Evolutionary conservation across 2,797 vertebrate genomes (phyloP).

Genomic region (Columba guinea): DNA sequence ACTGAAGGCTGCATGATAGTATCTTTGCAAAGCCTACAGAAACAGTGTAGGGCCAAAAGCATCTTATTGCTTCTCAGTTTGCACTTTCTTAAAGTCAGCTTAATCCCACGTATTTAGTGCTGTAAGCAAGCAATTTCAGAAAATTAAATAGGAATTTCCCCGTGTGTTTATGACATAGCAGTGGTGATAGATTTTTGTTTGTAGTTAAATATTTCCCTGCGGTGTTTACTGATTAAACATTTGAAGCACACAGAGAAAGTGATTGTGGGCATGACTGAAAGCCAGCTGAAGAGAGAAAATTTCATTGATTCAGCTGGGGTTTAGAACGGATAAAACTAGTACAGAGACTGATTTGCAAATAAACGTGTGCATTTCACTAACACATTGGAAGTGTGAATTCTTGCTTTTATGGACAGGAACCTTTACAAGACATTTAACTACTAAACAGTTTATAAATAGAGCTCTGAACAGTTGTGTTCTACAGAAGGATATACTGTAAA

Average conservation of each 20-base stretch:
- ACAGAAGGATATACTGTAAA: neutral
- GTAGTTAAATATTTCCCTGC: conserved; percentile 57
- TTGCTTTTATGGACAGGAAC: neutral
- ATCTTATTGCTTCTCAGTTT: neutral
- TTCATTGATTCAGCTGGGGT: conserved; percentile 4
- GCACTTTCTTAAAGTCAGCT: conserved; percentile 19
- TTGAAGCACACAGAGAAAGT: conserved; percentile 11
- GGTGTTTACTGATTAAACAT: conserved; percentile 41
- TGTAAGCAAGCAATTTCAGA: conserved; percentile 54
- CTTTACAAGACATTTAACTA: neutral
- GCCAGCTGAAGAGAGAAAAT: conserved; percentile 11
- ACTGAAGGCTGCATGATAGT: conserved; percentile 35
- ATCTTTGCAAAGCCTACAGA: conserved; percentile 43
- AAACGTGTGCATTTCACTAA: neutral
- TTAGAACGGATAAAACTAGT: conserved; percentile 8
- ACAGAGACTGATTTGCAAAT: neutral
- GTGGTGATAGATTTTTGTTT: conserved; percentile 31
- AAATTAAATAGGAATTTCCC: conserved; percentile 68
- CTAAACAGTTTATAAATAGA: neutral
- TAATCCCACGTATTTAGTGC: conserved; percentile 38
- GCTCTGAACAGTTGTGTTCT: neutral
- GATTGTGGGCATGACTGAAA: conserved; percentile 42
- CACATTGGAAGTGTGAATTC: neutral
- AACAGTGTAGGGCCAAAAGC: conserved; percentile 7
- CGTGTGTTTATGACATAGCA: conserved; percentile 30